A percentile compares a stretch with the other conserved stretches of the same genome.
Evolutionary conservation across 2,797 vertebrate genomes (phyloP).

Genomic region (Neosilurus hyrtlii): DNA sequence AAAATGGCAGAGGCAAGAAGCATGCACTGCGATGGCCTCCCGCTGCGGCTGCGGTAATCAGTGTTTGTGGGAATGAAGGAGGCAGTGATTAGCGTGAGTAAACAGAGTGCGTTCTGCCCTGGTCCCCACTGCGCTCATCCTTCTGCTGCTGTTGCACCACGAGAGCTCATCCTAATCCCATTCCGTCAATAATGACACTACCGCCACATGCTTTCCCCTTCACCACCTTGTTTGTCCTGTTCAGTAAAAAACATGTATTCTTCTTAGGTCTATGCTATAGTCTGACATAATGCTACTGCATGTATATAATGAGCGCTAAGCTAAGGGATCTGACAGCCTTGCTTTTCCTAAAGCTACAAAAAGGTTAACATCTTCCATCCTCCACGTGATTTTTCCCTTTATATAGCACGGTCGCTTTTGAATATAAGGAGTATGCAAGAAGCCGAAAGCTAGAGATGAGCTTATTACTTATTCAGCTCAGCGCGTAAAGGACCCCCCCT

Average conservation of each 20-base stretch:
- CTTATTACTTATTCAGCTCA: slow-evolving; percentile 43
- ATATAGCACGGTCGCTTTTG: slow-evolving; percentile 43
- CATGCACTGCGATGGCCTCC: slow-evolving; percentile 50
- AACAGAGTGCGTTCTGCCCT: slow-evolving; percentile 60
- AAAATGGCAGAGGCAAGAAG: slow-evolving; percentile 52
- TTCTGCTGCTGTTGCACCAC: slow-evolving; percentile 46
- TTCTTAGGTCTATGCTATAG: slow-evolving; percentile 27
- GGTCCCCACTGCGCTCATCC: slow-evolving; percentile 55
- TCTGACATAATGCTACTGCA: neutral
- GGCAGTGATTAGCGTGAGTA: slow-evolving; percentile 63
- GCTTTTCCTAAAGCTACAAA: slow-evolving; percentile 9
- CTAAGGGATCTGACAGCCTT: neutral
- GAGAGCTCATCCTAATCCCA: slow-evolving; percentile 43
- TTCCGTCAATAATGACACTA: slow-evolving; percentile 22
- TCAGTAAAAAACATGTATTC: slow-evolving; percentile 22
- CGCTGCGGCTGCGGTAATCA: slow-evolving; percentile 65
- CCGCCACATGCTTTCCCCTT: neutral
- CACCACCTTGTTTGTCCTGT: slow-evolving; percentile 22
- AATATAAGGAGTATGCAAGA: slow-evolving; percentile 42
- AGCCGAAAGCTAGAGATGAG: slow-evolving; percentile 31
- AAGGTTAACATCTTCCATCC: slow-evolving; percentile 41
- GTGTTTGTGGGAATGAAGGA: slow-evolving; percentile 61
- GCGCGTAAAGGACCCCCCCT: slow-evolving; percentile 28
- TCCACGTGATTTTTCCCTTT: slow-evolving; percentile 29
- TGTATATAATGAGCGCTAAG: neutral